Evolutionary conservation across 2,888 invertebrate species (phyloP).

Genomic region (Zygothrica quintamaculata): DNA sequence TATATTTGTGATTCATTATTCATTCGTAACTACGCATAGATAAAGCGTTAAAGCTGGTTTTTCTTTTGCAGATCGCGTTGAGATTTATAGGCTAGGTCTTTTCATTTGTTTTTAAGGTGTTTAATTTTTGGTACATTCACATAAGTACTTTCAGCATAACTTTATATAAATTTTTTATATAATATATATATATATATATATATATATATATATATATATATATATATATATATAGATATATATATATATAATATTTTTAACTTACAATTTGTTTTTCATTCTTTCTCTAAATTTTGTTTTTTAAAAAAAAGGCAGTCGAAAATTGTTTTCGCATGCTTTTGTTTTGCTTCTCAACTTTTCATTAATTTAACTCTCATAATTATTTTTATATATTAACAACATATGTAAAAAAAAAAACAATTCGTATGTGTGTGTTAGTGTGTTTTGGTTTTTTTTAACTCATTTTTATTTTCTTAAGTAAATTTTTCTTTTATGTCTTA

Average conservation of each 20-base stretch:
- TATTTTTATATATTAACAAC: constrained; percentile 64
- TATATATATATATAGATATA: constrained; percentile 15
- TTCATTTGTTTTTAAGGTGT: constrained; percentile 41
- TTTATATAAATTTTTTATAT: constrained; percentile 54
- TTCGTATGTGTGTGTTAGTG: constrained; percentile 22
- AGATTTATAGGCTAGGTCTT: constrained; percentile 55
- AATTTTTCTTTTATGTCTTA: constrained; percentile 54
- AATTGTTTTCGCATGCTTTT: constrained; percentile 43
- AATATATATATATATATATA: constrained; percentile 26
- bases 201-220: constrained; percentile 25
- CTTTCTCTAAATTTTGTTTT: constrained; percentile 20
- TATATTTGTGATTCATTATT: constrained; percentile 10
- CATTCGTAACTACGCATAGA: constrained; percentile 46
- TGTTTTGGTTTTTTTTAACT: constrained; percentile 42
- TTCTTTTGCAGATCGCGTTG: constrained; percentile 50
- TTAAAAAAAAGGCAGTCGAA: constrained; percentile 79
- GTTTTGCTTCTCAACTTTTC: constrained; percentile 38
- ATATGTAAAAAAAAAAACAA: constrained; percentile 42
- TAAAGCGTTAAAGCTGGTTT: constrained; percentile 64
- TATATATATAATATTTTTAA: no score
- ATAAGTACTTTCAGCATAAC: constrained; percentile 62
- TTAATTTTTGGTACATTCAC: constrained; percentile 37
- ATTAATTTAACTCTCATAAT: constrained; percentile 54
- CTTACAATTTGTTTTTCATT: constrained; percentile 37
- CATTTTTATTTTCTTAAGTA: no score